Evolutionary conservation across 2,888 invertebrate genomes (phyloP).

Genomic region (Drosophila phalerata): DNA sequence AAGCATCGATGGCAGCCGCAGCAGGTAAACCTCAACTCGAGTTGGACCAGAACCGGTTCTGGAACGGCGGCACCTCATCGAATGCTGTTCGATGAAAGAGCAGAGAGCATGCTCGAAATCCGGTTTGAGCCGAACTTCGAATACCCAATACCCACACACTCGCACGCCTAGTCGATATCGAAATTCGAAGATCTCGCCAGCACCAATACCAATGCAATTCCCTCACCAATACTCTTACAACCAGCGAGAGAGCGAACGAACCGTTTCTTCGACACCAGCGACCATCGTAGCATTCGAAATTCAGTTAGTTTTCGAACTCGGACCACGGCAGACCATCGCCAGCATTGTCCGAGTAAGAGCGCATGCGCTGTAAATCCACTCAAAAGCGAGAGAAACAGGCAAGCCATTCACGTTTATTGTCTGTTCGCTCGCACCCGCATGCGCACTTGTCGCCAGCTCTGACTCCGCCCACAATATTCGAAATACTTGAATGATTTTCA

Average conservation of each 20-base stretch:
- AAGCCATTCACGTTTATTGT: slow-evolving; percentile 34
- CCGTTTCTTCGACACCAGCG: slow-evolving; percentile 31
- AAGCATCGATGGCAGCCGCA: slow-evolving; percentile 62
- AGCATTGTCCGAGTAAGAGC: slow-evolving; percentile 38
- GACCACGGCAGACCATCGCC: slow-evolving; percentile 45
- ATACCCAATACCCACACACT: slow-evolving; percentile 45
- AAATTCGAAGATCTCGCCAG: slow-evolving; percentile 72
- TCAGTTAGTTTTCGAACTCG: slow-evolving; percentile 66
- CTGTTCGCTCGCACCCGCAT: slow-evolving; percentile 61
- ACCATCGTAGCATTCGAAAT: slow-evolving; percentile 66
- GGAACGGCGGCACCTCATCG: slow-evolving; percentile 31
- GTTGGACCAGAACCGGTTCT: slow-evolving; percentile 67
- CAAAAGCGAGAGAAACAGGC: slow-evolving; percentile 24
- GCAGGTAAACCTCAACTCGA: slow-evolving; percentile 65
- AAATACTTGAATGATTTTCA: slow-evolving; percentile 85
- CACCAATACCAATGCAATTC: slow-evolving; percentile 56
- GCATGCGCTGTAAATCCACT: slow-evolving; percentile 57
- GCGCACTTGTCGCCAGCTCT: slow-evolving; percentile 53
- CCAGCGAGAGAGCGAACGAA: slow-evolving; percentile 36
- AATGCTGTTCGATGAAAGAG: slow-evolving; percentile 7
- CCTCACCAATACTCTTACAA: slow-evolving; percentile 57
- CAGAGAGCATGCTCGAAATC: slow-evolving; percentile 56
- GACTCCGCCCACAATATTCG: slow-evolving; percentile 84
- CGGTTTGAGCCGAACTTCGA: slow-evolving; percentile 68
- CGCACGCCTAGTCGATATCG: slow-evolving; percentile 38